Conservation (phyloP, 1,140 invertebrate genomes). For the Drosophila ficusphila region DNA sequence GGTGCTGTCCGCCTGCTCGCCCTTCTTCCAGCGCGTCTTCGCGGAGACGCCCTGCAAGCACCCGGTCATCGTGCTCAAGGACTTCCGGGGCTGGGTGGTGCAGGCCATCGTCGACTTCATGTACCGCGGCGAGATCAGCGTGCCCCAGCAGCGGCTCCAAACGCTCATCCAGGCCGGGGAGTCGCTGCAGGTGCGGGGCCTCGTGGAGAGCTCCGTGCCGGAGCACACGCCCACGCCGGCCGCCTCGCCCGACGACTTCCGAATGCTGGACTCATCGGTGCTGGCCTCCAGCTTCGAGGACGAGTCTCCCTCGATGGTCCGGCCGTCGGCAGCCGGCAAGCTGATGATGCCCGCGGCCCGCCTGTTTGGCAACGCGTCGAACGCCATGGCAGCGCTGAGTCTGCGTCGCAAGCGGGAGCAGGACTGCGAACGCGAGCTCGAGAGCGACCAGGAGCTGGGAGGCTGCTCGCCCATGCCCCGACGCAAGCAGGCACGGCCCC, state of each 20-base stretch:
- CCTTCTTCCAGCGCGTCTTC: slow-evolving; percentile 95
- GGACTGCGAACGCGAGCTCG: slow-evolving; percentile 56
- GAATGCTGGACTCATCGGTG: slow-evolving; percentile 72
- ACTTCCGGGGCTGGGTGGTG: slow-evolving; percentile 93
- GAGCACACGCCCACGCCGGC: slow-evolving; percentile 88
- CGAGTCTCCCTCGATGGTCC: slow-evolving; percentile 72
- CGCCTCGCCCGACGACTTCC: slow-evolving; percentile 86
- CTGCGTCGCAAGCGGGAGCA: slow-evolving; percentile 82
- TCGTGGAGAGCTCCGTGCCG: slow-evolving; percentile 89
- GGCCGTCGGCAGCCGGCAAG: slow-evolving; percentile 49
- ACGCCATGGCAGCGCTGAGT: slow-evolving; percentile 63
- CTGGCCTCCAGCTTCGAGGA: slow-evolving; percentile 75
- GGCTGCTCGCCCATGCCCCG: slow-evolving; percentile 90
- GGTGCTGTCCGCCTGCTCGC: slow-evolving; percentile 94
- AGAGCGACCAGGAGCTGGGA: slow-evolving; percentile 70
- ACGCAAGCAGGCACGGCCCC: slow-evolving; percentile 91
- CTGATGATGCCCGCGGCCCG: slow-evolving; percentile 67
- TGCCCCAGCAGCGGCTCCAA: slow-evolving; percentile 92
- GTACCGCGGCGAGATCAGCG: slow-evolving; percentile 95
- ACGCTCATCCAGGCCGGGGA: slow-evolving; percentile 94
- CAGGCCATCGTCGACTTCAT: slow-evolving; percentile 96
- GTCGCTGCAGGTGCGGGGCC: slow-evolving; percentile 91
- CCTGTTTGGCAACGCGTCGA: slow-evolving; percentile 60
- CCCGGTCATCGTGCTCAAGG: slow-evolving; percentile 95
- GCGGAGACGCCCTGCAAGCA: slow-evolving; percentile 96